phyloP scores from a whole-genome alignment of 2,888 invertebrate genomes.

The Epistrophella euchroma region DNA sequence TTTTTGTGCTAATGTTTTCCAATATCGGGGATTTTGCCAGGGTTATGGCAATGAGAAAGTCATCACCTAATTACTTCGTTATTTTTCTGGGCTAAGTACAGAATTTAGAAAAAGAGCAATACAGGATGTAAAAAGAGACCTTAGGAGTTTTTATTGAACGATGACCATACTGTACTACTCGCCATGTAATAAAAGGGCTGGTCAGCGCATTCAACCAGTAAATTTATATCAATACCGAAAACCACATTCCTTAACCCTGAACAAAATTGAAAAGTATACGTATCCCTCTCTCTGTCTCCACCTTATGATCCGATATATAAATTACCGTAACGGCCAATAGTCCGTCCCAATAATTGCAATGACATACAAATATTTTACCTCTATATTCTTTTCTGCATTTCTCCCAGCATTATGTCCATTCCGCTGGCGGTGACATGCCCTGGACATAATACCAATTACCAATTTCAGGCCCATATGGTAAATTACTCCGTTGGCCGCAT shows the following conservation, averaged over 20 bases:
- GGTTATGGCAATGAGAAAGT: too few relatives aligned
- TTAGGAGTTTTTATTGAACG: too few relatives aligned
- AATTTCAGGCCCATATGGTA: slow-evolving; percentile 75
- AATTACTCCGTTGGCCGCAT: slow-evolving; percentile 58
- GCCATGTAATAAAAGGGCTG: not conserved
- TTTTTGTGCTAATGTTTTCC: too few relatives aligned
- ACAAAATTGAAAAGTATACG: slow-evolving; percentile 5
- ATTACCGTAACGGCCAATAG: slow-evolving; percentile 18
- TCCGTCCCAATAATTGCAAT: slow-evolving; percentile 28
- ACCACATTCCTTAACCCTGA: slow-evolving; percentile 15
- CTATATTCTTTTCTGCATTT: slow-evolving; percentile 34
- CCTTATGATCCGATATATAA: slow-evolving; percentile 7
- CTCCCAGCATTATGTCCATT: slow-evolving; percentile 62
- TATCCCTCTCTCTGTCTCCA: not conserved
- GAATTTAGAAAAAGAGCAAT: too few relatives aligned
- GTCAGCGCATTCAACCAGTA: not conserved
- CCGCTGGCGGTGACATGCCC: slow-evolving; percentile 68
- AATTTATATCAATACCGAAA: not conserved
- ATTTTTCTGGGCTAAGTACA: too few relatives aligned
- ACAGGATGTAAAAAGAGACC: too few relatives aligned
- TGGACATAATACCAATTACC: slow-evolving; percentile 76
- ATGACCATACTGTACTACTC: not conserved
- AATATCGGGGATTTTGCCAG: too few relatives aligned
- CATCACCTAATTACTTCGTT: too few relatives aligned
- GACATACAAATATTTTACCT: slow-evolving; percentile 45